A percentile compares a stretch with the other conserved stretches of the same genome.
phyloP scores from a whole-genome alignment of 2,113 vertebrate genomes.

The Dicaeum eximium region DNA sequence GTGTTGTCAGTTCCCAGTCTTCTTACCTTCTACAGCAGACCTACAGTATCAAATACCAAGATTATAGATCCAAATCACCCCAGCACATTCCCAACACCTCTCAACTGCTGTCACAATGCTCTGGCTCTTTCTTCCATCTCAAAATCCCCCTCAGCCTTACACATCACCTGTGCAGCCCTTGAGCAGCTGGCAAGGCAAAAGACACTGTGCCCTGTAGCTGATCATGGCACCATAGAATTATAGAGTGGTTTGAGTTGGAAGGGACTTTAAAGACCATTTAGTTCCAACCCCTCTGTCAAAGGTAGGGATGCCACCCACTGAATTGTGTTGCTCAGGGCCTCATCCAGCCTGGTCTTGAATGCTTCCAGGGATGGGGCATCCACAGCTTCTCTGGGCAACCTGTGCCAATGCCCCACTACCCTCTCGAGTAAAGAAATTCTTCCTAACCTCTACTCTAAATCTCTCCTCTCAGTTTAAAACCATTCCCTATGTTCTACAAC shows the following conservation, averaged over 20 bases:
- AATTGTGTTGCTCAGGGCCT: neutral
- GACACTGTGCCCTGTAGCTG: accelerated
- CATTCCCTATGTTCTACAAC: neutral
- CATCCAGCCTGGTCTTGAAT: neutral
- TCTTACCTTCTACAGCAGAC: neutral
- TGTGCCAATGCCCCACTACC: neutral
- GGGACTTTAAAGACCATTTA: neutral
- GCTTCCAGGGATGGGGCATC: neutral
- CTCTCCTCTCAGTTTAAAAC: neutral
- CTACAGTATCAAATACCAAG: neutral
- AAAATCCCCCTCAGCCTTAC: neutral
- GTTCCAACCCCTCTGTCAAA: neutral
- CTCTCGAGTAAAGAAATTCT: neutral
- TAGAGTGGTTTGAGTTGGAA: neutral
- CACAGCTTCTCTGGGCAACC: neutral
- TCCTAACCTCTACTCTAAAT: neutral
- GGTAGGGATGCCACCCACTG: neutral
- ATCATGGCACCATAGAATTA: neutral
- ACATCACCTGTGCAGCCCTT: accelerated
- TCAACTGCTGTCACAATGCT: neutral
- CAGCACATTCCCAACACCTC: accelerated
- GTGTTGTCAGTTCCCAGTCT: neutral
- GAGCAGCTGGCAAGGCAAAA: neutral
- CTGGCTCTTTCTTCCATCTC: neutral
- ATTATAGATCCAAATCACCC: neutral